Conservation (phyloP, 2,113 vertebrate species). For the Psephotus haematonotus region DNA sequence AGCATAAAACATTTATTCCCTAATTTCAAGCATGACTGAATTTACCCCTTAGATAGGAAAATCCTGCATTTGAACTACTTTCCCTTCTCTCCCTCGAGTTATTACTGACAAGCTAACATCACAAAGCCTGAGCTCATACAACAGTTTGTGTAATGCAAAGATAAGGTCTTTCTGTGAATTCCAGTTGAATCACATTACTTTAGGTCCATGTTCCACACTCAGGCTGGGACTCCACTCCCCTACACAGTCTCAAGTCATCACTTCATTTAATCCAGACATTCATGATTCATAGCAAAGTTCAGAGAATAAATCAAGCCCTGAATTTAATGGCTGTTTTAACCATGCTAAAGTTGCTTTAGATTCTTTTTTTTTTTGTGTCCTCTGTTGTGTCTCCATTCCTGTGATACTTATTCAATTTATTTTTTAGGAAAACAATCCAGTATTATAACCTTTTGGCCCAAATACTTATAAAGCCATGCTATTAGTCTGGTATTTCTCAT, state of each 20-base stretch:
- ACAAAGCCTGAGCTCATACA: background rate
- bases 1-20: slow-evolving; percentile 15
- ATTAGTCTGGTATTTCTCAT: background rate
- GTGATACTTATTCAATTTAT: background rate
- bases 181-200: background rate
- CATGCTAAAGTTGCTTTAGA: background rate
- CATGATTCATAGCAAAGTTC: background rate
- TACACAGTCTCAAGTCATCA: background rate
- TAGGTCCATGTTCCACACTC: background rate
- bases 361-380: background rate
- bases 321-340: background rate
- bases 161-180: background rate
- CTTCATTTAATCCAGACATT: background rate
- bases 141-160: background rate
- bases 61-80: background rate
- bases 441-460: background rate
- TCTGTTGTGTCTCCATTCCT: background rate
- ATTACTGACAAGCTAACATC: background rate
- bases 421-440: background rate
- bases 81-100: background rate
- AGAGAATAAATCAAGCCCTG: background rate
- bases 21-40: slow-evolving; percentile 5
- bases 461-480: background rate
- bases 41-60: background rate
- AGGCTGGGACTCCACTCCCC: background rate